A percentile compares a stretch with the other conserved stretches of the same genome.
These are phyloP conservation scores for Cinclus cinclus DNA, from an alignment of 2,113 vertebrate species.

Conservation along the genomic window DNA sequence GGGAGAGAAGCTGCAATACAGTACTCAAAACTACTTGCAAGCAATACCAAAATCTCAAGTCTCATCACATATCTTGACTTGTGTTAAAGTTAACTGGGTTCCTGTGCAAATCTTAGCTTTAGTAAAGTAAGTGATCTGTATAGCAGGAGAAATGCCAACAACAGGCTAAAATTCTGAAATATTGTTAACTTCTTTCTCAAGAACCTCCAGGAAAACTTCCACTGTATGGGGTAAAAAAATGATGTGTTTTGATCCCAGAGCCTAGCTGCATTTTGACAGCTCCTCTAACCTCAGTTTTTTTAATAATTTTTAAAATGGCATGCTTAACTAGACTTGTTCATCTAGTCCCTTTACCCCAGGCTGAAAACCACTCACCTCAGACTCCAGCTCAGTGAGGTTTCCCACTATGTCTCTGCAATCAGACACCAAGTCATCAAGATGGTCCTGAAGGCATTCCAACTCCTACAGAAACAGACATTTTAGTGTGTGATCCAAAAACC, in stretches of 20 bases:
- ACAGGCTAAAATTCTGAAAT: not conserved
- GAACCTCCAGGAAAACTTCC: not conserved
- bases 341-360: not conserved
- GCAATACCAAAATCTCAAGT: not conserved
- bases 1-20: not conserved
- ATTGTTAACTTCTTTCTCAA: not conserved
- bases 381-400: slow-evolving; percentile 94
- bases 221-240: not conserved
- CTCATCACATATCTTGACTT: not conserved
- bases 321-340: not conserved
- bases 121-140: not conserved
- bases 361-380: slow-evolving; percentile 80
- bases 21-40: not conserved
- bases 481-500: not conserved
- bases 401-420: slow-evolving; percentile 92
- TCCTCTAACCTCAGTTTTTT: not conserved
- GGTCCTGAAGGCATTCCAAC: slow-evolving; percentile 95
- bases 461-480: slow-evolving; percentile 74
- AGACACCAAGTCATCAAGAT: slow-evolving; percentile 88
- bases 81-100: not conserved
- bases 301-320: not conserved
- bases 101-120: not conserved
- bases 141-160: not conserved
- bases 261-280: not conserved
- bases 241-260: not conserved